Evolutionary conservation across 2,797 vertebrate species (phyloP).

Genomic region (Alauda arvensis): DNA sequence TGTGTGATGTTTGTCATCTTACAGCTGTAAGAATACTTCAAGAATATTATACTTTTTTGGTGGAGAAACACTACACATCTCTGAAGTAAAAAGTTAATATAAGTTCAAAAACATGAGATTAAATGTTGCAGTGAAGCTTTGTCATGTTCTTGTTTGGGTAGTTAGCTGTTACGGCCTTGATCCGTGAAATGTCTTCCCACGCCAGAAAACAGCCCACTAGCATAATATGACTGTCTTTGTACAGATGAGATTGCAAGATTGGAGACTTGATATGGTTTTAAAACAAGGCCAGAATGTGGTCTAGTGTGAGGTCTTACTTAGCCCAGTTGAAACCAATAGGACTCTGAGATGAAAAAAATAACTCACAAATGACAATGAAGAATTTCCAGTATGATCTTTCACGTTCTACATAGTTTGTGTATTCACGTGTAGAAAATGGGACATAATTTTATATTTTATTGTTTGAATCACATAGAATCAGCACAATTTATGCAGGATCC

Average conservation of each 20-base stretch:
- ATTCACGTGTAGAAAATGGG: not conserved
- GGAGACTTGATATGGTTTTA: not conserved
- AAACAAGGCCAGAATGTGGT: not conserved
- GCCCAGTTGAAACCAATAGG: not conserved
- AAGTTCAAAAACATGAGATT: not conserved
- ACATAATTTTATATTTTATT: constrained; percentile 30
- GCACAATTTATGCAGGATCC: constrained; percentile 48
- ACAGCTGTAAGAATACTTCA: not conserved
- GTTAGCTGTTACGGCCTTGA: not conserved
- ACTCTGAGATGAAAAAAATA: not conserved
- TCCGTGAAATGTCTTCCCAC: not conserved
- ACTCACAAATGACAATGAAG: not conserved
- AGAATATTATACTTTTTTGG: not conserved
- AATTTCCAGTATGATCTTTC: constrained; percentile 1
- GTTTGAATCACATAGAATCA: constrained; percentile 44
- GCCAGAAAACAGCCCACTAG: not conserved
- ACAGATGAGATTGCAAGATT: not conserved
- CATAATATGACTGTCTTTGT: not conserved
- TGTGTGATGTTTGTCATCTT: not conserved
- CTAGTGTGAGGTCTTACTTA: not conserved
- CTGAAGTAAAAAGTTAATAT: not conserved
- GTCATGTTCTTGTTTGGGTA: not conserved
- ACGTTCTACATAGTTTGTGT: not conserved
- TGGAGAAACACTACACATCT: not conserved
- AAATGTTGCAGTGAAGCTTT: not conserved